A percentile compares a stretch with the other conserved stretches of the same genome.
Conservation (phyloP, 2,888 invertebrate genomes). For the Gymnoscelis rufifasciata region DNA sequence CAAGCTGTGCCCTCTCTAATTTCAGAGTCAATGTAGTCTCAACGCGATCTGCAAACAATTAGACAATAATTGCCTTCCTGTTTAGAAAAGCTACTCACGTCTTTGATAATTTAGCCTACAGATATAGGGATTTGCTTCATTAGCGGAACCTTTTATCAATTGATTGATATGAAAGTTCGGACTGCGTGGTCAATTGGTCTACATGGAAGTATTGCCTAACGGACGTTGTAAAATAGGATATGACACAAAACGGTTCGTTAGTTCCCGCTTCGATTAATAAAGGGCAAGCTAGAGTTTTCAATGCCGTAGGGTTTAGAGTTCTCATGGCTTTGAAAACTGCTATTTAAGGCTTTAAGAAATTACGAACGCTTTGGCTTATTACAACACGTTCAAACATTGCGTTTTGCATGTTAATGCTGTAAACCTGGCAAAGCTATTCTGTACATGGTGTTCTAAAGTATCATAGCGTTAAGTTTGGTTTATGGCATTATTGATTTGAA, state of each 20-base stretch:
- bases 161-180: conserved; percentile 48
- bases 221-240: conserved; percentile 66
- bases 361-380: conserved; percentile 20
- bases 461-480: background rate
- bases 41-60: conserved; percentile 63
- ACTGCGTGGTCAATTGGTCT: conserved; percentile 60
- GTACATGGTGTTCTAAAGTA: conserved; percentile 3
- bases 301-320: background rate
- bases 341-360: conserved; percentile 23
- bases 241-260: conserved; percentile 59
- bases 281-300: background rate
- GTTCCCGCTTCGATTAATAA: conserved; percentile 34
- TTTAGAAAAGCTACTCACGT: conserved; percentile 34
- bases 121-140: conserved; percentile 16
- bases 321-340: conserved; percentile 24
- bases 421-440: conserved; percentile 7
- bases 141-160: conserved; percentile 51
- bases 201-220: conserved; percentile 41
- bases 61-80: conserved; percentile 41
- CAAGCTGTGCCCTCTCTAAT: conserved; percentile 70
- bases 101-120: conserved; percentile 45
- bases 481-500: too few species aligned
- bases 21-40: conserved; percentile 67
- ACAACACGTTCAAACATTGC: conserved; percentile 24
- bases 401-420: conserved; percentile 21